Percentiles rank a stretch among this genome's conserved stretches.
These are phyloP conservation scores for Propithecus perrieri DNA, from an alignment of 2,797 vertebrate genomes.

Conservation along the genomic window DNA sequence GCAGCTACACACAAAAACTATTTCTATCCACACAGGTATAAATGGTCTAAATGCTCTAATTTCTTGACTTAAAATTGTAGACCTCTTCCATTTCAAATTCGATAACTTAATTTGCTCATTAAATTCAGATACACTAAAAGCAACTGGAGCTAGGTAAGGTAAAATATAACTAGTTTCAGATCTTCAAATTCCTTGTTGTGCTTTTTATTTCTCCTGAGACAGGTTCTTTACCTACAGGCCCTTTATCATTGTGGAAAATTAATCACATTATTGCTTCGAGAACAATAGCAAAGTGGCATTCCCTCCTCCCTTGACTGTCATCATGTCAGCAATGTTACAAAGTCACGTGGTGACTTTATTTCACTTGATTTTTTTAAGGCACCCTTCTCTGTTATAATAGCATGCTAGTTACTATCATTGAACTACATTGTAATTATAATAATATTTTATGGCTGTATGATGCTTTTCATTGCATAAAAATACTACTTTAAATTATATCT, in stretches of 20 bases:
- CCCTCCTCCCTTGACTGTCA: constrained; percentile 72
- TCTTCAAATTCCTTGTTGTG: constrained; percentile 60
- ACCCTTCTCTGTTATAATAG: constrained; percentile 69
- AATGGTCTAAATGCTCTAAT: neutral
- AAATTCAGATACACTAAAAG: constrained; percentile 36
- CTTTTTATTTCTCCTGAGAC: constrained; percentile 65
- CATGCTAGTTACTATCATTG: constrained; percentile 57
- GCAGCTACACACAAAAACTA: neutral
- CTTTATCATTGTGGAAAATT: constrained; percentile 76
- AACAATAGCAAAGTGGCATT: constrained; percentile 71
- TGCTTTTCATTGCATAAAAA: constrained; percentile 77
- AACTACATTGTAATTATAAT: constrained; percentile 77
- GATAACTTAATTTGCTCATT: constrained; percentile 60
- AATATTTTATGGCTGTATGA: constrained; percentile 74
- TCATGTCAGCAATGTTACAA: constrained; percentile 61
- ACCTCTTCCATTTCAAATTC: neutral
- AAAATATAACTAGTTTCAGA: constrained; percentile 62
- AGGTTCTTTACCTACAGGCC: constrained; percentile 71
- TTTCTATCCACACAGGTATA: neutral
- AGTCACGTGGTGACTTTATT: constrained; percentile 73
- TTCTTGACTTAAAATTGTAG: neutral
- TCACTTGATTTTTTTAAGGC: constrained; percentile 61
- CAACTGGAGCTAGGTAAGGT: constrained; percentile 12
- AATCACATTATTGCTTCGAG: constrained; percentile 69
- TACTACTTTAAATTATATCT: constrained; percentile 66